phyloP scores from a whole-genome alignment of 2,888 invertebrate species.

The Sarcophaga caerulescens region DNA sequence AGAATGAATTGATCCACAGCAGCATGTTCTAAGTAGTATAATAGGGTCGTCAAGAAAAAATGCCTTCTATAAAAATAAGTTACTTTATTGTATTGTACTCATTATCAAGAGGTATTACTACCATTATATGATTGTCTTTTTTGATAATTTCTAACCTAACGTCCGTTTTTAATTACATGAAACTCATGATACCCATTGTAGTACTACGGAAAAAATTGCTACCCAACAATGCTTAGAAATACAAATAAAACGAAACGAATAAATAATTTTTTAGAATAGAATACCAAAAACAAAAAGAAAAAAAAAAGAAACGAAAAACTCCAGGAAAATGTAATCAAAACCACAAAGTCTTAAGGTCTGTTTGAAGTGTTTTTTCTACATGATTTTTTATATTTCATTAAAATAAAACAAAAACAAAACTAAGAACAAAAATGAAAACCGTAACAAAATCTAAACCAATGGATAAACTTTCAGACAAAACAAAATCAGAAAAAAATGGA shows the following conservation, averaged over 20 bases:
- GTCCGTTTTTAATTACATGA: no score
- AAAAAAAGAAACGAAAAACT: slow-evolving; percentile 11
- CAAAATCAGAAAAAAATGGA: no score
- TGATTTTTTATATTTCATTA: neutral
- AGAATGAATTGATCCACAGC: no score
- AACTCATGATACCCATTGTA: neutral
- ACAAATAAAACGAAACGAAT: neutral
- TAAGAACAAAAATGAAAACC: neutral
- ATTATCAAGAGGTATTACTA: no score
- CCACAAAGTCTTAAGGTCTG: slow-evolving; percentile 51
- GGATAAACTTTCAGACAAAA: neutral
- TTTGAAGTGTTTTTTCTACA: slow-evolving; percentile 16
- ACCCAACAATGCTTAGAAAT: neutral
- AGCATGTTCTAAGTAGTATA: no score
- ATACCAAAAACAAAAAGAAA: neutral
- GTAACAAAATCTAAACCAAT: slow-evolving; percentile 38
- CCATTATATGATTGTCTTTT: no score
- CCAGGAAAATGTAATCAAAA: slow-evolving; percentile 44
- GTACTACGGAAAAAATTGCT: neutral
- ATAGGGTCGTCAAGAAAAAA: no score
- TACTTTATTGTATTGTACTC: no score
- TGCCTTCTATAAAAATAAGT: no score
- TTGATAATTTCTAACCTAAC: no score
- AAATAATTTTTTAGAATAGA: neutral
- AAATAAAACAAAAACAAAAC: no score